Evolutionary conservation across 1,140 invertebrate species (phyloP).

Genomic region (Drosophila erecta): DNA sequence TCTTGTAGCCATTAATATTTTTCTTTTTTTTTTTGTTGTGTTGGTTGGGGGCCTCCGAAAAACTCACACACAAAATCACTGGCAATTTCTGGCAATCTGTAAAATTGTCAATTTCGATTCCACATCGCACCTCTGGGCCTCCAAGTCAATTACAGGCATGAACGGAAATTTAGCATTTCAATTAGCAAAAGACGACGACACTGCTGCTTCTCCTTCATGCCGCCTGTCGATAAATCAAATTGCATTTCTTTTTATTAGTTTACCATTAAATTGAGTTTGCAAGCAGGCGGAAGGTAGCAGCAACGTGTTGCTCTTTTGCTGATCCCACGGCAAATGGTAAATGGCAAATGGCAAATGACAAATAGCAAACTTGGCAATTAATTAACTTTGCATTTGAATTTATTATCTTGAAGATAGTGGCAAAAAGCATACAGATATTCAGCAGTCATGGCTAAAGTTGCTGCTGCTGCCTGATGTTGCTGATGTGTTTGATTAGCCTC

Average conservation of each 20-base stretch:
- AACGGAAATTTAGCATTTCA: slow-evolving; percentile 84
- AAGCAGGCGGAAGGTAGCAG: neutral
- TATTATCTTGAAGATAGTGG: slow-evolving; percentile 34
- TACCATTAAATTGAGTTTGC: slow-evolving; percentile 67
- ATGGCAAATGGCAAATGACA: neutral
- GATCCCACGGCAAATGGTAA: slow-evolving; percentile 2
- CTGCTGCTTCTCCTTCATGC: neutral
- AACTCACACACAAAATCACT: neutral
- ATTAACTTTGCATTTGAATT: slow-evolving; percentile 64
- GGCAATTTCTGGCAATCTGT: slow-evolving; percentile 28
- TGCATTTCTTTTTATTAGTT: slow-evolving; percentile 63
- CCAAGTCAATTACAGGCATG: slow-evolving; percentile 83
- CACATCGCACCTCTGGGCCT: slow-evolving; percentile 38
- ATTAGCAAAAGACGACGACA: slow-evolving; percentile 57
- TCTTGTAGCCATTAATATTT: slow-evolving; percentile 71
- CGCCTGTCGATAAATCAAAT: slow-evolving; percentile 74
- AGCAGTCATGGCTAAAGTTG: slow-evolving; percentile 34
- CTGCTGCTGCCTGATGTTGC: slow-evolving; percentile 13
- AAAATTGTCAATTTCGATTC: slow-evolving; percentile 74
- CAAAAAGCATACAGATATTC: slow-evolving; percentile 3
- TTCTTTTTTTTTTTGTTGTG: too few relatives aligned
- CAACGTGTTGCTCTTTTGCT: slow-evolving; percentile 11
- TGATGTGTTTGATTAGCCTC: slow-evolving; percentile 61
- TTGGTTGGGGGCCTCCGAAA: neutral
- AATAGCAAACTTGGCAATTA: slow-evolving; percentile 42